phyloP scores from a whole-genome alignment of 2,797 vertebrate genomes.

The Crocidura indochinensis region DNA sequence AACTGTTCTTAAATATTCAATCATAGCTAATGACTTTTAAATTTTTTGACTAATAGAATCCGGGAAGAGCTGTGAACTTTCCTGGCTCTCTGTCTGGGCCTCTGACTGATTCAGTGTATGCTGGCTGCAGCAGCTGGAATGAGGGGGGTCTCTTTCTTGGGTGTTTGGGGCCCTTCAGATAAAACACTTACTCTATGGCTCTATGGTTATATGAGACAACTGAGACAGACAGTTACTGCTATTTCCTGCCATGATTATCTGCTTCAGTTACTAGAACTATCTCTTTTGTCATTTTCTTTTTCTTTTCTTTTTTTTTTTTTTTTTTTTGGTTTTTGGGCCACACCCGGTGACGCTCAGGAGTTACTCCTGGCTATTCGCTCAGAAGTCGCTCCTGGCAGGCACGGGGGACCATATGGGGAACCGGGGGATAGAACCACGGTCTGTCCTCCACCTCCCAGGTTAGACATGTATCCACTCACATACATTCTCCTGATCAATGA shows the following conservation, averaged over 20 bases:
- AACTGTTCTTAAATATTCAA: slow-evolving; percentile 55
- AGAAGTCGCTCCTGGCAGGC: too few species aligned
- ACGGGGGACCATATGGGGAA: too few species aligned
- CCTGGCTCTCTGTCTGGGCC: background rate
- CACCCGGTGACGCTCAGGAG: too few species aligned
- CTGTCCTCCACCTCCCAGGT: background rate
- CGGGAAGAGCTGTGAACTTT: slow-evolving; percentile 19
- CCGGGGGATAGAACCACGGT: too few species aligned
- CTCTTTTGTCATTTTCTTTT: background rate
- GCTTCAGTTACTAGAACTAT: background rate
- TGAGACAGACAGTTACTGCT: background rate
- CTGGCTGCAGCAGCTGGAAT: background rate
- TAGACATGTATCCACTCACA: background rate
- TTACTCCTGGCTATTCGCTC: too few species aligned
- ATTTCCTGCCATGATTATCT: background rate
- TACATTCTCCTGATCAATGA: background rate
- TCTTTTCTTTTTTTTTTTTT: too few species aligned
- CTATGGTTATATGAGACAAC: background rate
- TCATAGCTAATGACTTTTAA: slow-evolving; percentile 7
- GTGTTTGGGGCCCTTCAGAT: background rate
- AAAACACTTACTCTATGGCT: slow-evolving; percentile 36
- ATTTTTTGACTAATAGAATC: background rate
- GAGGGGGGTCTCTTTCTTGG: background rate
- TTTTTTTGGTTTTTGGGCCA: too few species aligned
- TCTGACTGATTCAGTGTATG: background rate